A percentile compares a stretch with the other conserved stretches of the same genome.
Evolutionary conservation across 2,113 vertebrate genomes (phyloP).

Genomic region (Ailuropoda melanoleuca): DNA sequence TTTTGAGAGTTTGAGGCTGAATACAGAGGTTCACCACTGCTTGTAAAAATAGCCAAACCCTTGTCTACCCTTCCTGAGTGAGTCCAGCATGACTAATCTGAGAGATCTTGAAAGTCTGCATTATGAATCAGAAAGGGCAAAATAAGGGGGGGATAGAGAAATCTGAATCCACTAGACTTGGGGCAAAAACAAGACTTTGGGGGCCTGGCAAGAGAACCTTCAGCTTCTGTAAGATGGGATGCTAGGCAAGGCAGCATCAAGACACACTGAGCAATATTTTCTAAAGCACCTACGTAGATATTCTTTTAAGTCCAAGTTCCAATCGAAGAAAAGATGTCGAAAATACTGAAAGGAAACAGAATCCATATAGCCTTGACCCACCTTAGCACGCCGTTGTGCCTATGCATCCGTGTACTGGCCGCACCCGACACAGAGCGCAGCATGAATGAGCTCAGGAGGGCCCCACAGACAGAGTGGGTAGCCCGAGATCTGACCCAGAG

Average conservation of each 20-base stretch:
- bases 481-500: not conserved
- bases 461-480: not conserved
- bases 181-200: not conserved
- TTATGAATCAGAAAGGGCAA: not conserved
- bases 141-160: not conserved
- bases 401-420: not conserved
- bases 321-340: conserved; percentile 31
- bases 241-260: not conserved
- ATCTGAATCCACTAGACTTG: not conserved
- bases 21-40: not conserved
- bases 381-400: not conserved
- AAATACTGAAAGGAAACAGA: conserved; percentile 32
- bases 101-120: not conserved
- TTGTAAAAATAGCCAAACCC: conserved; percentile 16
- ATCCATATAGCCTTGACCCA: not conserved
- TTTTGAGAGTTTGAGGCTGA: not conserved
- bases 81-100: conserved; percentile 8
- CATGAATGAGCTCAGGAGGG: not conserved
- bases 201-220: not conserved
- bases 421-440: not conserved
- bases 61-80: not conserved
- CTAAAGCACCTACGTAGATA: not conserved
- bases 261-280: not conserved
- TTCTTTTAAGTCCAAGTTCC: not conserved
- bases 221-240: not conserved